Conservation (phyloP, 2,113 vertebrate species). For the Hippocampus guttulatus region DNA sequence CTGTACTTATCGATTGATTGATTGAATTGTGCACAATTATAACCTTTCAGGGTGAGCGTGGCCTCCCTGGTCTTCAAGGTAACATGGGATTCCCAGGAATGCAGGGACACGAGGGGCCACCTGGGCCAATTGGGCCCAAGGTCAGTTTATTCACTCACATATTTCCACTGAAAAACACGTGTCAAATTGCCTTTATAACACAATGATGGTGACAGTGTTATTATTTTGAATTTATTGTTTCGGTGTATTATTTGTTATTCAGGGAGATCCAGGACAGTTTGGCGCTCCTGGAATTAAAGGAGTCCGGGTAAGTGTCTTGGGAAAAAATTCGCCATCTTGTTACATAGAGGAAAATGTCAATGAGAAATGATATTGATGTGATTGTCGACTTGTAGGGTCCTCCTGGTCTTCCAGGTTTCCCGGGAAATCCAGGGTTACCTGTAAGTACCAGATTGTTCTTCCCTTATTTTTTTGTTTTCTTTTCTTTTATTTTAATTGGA, state of each 20-base stretch:
- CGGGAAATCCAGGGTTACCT: slow-evolving; percentile 91
- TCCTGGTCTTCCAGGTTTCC: slow-evolving; percentile 83
- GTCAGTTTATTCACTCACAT: slow-evolving; percentile 59
- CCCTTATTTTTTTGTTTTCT: not conserved
- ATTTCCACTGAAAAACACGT: not conserved
- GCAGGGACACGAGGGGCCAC: slow-evolving; percentile 89
- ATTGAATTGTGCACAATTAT: not conserved
- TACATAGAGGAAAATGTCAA: not conserved
- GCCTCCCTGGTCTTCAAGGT: slow-evolving; percentile 86
- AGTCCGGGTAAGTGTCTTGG: slow-evolving; percentile 79
- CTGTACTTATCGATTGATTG: not conserved
- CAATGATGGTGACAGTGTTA: slow-evolving; percentile 10
- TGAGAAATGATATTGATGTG: slow-evolving; percentile 8
- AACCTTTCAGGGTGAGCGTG: slow-evolving; percentile 81
- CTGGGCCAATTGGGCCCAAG: slow-evolving; percentile 83
- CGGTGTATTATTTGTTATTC: slow-evolving; percentile 6
- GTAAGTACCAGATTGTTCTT: slow-evolving; percentile 70
- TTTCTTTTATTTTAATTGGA: not conserved
- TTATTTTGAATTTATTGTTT: not conserved
- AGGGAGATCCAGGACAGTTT: slow-evolving; percentile 84
- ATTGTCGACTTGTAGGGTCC: slow-evolving; percentile 77
- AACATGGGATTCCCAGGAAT: slow-evolving; percentile 93
- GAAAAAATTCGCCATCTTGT: not conserved
- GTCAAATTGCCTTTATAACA: not conserved
- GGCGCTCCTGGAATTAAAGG: slow-evolving; percentile 88